Base-by-base conservation (phyloP, 2,113 vertebrate species). In the Tonatia bakeri region DNA sequence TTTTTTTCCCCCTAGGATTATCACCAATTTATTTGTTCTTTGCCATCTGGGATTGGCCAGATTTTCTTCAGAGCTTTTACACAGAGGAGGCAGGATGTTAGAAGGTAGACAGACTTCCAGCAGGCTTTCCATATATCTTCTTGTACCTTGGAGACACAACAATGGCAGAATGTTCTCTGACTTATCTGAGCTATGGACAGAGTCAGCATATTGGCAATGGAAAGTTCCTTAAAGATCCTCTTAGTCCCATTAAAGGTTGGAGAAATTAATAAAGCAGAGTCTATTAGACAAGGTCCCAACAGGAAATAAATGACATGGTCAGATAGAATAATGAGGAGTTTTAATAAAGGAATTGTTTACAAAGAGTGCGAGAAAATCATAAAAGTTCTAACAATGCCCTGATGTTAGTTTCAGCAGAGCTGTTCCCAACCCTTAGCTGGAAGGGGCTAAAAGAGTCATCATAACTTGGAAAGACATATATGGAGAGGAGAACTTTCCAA, bases 21-120 rank as follows among this genome's bases (percentile, higher is more conserved):
- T 69, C 7, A 3, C 84, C 40, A 65, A n/a, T 81, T 84, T 83
- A 90, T 92, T 90, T 96, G 70, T 56, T 64, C 85, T 77, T 95
- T 91, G 40, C 38, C 76, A 86, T 22, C 59, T 86, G 56, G 54
- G 40, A 82, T 50, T 36, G 61, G n/a, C 36, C 38, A 47, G 38
- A 70, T 20, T 86, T 92, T 87, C 59, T 88, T 95, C 54, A 70
- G 70, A 95, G 26, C 82, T 94, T 91, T 95, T 52, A 65, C 24
- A 86, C 2, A 47, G 65, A 93, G 54, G 7, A 50, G 38, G 22
- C 6, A 88, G 43, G 36, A 36, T 77, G 22, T n/a, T 20, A 19
- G n/a, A 93, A 97, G 24, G n/a, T 31, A 56, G 86, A 61, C 90
- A 82, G 47, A 86, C 92, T 7, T 90, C 45, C 31, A 70, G 16